Evolutionary conservation across 2,113 vertebrate species (phyloP), one percentile per base, ranked within the genome.

Genomic region (Cisticola juncidis): DNA sequence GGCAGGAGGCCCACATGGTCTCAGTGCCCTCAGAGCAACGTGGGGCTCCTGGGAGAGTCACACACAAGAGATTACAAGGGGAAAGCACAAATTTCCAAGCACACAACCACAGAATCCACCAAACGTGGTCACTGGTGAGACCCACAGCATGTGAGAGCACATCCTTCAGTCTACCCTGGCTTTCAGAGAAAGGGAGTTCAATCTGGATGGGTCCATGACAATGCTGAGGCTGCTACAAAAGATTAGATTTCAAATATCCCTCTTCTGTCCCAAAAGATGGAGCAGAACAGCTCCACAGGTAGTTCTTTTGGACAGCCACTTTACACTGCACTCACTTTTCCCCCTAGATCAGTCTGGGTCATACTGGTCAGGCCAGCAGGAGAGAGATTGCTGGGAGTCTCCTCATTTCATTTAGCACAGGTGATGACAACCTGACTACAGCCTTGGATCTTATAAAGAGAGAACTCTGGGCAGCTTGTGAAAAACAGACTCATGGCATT

Each of bases 401-500:
- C 48, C 68, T 60, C 17, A 22, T 53, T 86, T 50, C 50, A 40
- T 57, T 80, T 44, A 65, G 71, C 36, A 45, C 10, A 12, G 57
- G 71, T 90, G 20, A 80, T 1, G 24, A 36, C 38, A 84, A 80
- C 51, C 64, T 77, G 29, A 48, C 58, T 69, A 23, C 23, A 89
- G 47, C 33, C 56, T 77, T 72, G 38, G 38, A 54, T 70, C 48
- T 64, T 64, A 62, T 58, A 57, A 1, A 65, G 20, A 66, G 38
- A 70, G 23, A 90, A 81, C 16, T 40, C 60, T 5, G 86, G 33
- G 66, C 26, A 68, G 47, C 44, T 57, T 58, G 69, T 86, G 80
- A 94, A 88, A 89, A 92, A 78, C 9, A 88, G 60, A 51, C 35
- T 88, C 44, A n/a, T 51, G 64, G n/a, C 60, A 86, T 72, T 78